Percentiles rank a stretch among this genome's conserved stretches.
These are phyloP conservation scores for Lithophane socia DNA, from an alignment of 2,888 invertebrate genomes.

Conservation along the genomic window DNA sequence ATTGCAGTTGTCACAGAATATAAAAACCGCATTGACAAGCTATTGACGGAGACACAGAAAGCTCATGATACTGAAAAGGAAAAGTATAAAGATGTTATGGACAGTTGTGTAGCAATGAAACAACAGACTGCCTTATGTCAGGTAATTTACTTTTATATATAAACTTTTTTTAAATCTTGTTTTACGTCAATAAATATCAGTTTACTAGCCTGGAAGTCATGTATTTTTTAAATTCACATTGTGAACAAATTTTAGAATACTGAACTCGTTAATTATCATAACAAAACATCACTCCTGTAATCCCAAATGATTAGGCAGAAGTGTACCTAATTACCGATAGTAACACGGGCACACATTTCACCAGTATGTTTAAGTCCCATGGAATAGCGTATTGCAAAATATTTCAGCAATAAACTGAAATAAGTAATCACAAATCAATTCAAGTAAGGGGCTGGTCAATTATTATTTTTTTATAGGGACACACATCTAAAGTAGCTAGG, in stretches of 20 bases:
- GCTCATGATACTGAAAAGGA: slow-evolving; percentile 79
- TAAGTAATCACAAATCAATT: background rate
- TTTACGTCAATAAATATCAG: background rate
- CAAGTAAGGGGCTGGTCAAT: background rate
- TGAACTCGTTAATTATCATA: background rate
- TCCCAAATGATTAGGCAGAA: too few relatives aligned
- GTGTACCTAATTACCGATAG: too few relatives aligned
- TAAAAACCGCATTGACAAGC: slow-evolving; percentile 82
- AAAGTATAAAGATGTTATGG: slow-evolving; percentile 82
- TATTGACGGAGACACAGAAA: slow-evolving; percentile 81
- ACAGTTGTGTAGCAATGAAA: slow-evolving; percentile 84
- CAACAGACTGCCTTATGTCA: slow-evolving; percentile 83
- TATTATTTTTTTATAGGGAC: background rate
- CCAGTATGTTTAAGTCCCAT: too few relatives aligned
- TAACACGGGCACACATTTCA: too few relatives aligned
- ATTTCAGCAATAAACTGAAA: background rate
- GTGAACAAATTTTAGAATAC: background rate
- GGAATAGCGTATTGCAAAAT: too few relatives aligned
- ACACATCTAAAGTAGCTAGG: background rate
- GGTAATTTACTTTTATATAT: slow-evolving; percentile 68
- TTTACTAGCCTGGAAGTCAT: background rate
- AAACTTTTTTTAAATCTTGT: background rate
- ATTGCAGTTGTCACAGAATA: slow-evolving; percentile 85
- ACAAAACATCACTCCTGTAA: too few relatives aligned
- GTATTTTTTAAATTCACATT: background rate